Evolutionary conservation across 2,797 vertebrate species (phyloP), one percentile per base, ranked within the genome.

Genomic region (Martes flavigula): DNA sequence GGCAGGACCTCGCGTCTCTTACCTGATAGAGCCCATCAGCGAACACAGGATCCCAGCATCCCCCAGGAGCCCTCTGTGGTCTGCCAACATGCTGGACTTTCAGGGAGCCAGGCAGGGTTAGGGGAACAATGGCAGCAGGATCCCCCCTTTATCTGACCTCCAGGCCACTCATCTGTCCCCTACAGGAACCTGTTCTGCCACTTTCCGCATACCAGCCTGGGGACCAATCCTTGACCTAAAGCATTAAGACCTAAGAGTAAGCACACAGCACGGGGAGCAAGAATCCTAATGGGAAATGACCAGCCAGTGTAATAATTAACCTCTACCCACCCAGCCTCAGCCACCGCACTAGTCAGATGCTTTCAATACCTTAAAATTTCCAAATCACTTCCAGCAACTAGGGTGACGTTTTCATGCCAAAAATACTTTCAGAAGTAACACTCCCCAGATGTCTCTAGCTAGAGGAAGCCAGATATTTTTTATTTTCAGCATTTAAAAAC

Each of bases 371-470:
- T 82, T 40, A 92, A 93, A 94, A 83, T 60, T 78, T 93, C 81
- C 92, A 95, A 70, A 62, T 66, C 84, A 38, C 38, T 96, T 88
- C 88, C 88, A 78, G 54, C 64, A 73, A 90, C 54, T 72, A 64
- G 43, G 77, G 72, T 90, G 87, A 68, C 66, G 75, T 88, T 82
- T 95, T 93, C 60, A 93, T 7, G 40, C 81, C 87, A 93, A 92
- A 96, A 82, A 93, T 62, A 91, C 79, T 90, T 85, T 86, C 81
- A 32, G 75, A 96, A 96, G 85, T 88, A 60, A 83, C 87, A 90
- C 13, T 94, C 21, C 66, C 32, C 90, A 92, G 94, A 95, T 62
- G 83, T 87, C 96, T 96, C 38, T 77, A 83, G 73, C 40, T 38
- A 62, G 20, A 40, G 87, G 90, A 89, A 95, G 73, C 35, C 87